Base-by-base conservation (phyloP, 2,888 invertebrate genomes). In the Ennomos quercinarius region DNA sequence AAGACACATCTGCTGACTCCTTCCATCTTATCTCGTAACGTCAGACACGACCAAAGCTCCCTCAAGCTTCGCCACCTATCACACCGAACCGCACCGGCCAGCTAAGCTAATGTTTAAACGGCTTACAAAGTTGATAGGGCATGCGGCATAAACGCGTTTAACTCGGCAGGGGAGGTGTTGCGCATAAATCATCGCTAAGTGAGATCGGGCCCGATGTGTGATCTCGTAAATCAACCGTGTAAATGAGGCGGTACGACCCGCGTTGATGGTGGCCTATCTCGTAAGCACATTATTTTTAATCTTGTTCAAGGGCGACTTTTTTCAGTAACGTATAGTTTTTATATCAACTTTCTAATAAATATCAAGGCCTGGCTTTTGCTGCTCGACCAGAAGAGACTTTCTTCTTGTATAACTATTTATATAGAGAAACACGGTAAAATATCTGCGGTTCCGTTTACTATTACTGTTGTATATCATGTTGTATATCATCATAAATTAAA, bases 101-200 rank as follows among this genome's bases (percentile, higher is more conserved):
- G 72, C 74, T 71, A 67, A 70, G 69, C 68, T 74, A 77, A 77
- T 76, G 74, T 77, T 76, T 76, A 78, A 81, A 82, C 79, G 78
- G 81, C 81, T 84, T 78, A 84, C 83, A 81, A 85, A 86, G 87
- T 87, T 84, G 86, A 88, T 88, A 85, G 85, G 84, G 84, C 83
- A 83, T 83, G 83, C 78, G 86, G 83, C 81, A 88, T 90, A 88
- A 59, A 90, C 88, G 87, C 85, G 87, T 85, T 87, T 82, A 88
- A 84, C 89, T 86, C 86, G 79, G 84, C 83, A 78, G 83, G 84
- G 80, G 85, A 84, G 88, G 86, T 88, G 90, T 85, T 83, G 81
- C 74, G 82, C 82, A 90, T 91, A 91, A 91, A 91, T 91, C 91
- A 91, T 91, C 86, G 85, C 86, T 87, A 87, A 89, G 89, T 86